Conservation (phyloP, 1,140 invertebrate genomes). For the Drosophila bipectinata region DNA sequence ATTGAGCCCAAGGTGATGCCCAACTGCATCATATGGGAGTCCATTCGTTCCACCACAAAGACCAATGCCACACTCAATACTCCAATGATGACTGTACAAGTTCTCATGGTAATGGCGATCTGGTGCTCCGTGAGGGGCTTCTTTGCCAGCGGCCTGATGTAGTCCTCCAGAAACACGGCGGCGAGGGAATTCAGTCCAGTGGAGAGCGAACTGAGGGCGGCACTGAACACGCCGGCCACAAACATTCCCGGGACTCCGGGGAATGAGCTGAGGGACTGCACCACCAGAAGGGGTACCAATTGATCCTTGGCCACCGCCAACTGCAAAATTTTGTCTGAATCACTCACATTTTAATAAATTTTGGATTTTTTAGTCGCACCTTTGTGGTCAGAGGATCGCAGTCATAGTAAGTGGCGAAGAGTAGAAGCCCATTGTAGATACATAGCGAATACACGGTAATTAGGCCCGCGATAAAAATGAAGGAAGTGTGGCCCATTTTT, state of each 20-base stretch:
- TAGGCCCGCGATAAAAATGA: slow-evolving; percentile 88
- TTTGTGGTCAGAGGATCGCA: slow-evolving; percentile 92
- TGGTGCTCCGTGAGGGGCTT: slow-evolving; percentile 87
- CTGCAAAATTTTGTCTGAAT: slow-evolving; percentile 24
- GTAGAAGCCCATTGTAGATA: slow-evolving; percentile 91
- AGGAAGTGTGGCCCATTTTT: slow-evolving; percentile 88
- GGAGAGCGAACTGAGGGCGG: slow-evolving; percentile 94
- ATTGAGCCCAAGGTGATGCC: slow-evolving; percentile 88
- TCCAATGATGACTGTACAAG: slow-evolving; percentile 89
- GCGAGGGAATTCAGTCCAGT: slow-evolving; percentile 96
- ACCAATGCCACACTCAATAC: slow-evolving; percentile 87
- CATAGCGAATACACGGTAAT: slow-evolving; percentile 86
- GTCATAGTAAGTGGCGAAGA: slow-evolving; percentile 92
- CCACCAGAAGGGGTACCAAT: slow-evolving; percentile 90
- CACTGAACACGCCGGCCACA: slow-evolving; percentile 94
- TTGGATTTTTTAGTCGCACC: slow-evolving; percentile 30
- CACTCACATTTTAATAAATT: neutral
- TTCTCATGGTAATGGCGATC: slow-evolving; percentile 88
- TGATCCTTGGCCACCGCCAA: slow-evolving; percentile 90
- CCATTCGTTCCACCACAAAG: slow-evolving; percentile 89
- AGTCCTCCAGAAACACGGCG: slow-evolving; percentile 94
- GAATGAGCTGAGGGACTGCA: slow-evolving; percentile 90
- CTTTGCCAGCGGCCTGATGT: slow-evolving; percentile 87
- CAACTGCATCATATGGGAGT: slow-evolving; percentile 88
- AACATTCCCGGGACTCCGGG: slow-evolving; percentile 92